These are phyloP conservation scores for Clavelina lepadiformis DNA, from an alignment of 23 tunicate species.

Conservation along the genomic window DNA sequence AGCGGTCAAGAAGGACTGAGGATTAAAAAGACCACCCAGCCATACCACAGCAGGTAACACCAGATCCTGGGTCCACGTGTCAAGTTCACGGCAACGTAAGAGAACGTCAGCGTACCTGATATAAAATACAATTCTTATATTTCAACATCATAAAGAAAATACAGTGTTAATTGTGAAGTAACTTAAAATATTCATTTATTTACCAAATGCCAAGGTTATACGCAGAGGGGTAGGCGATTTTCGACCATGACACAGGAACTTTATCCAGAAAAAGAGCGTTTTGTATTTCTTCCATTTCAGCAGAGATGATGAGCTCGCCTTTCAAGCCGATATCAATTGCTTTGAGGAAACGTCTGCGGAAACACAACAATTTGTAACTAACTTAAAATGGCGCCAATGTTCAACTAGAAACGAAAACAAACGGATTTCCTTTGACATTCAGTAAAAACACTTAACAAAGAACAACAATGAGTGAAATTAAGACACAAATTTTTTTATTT, in stretches of 20 bases:
- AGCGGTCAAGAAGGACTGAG: conserved; percentile 89
- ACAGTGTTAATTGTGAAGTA: too few relatives aligned
- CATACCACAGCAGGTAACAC: conserved; percentile 83
- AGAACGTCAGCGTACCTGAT: conserved; percentile 79
- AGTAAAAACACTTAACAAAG: too few relatives aligned
- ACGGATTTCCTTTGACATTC: too few relatives aligned
- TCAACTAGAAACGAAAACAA: too few relatives aligned
- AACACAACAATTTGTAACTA: too few relatives aligned
- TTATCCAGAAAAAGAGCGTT: conserved; percentile 74
- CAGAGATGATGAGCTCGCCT: conserved; percentile 82
- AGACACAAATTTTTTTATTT: too few relatives aligned
- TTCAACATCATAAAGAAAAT: too few relatives aligned
- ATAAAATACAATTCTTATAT: too few relatives aligned
- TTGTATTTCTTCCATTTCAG: conserved; percentile 82
- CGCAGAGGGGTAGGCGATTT: conserved; percentile 77
- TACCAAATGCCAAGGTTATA: conserved; percentile 72
- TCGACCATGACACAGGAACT: conserved; percentile 90
- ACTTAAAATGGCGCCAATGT: too few relatives aligned
- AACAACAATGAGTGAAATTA: too few relatives aligned
- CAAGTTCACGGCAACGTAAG: conserved; percentile 71
- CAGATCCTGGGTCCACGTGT: conserved; percentile 89
- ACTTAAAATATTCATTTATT: too few relatives aligned
- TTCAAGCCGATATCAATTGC: conserved; percentile 85
- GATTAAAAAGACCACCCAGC: conserved; percentile 93
- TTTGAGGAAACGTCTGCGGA: conserved; percentile 84